Conservation (phyloP, 2,888 invertebrate species). For the Latheticus oryzae region DNA sequence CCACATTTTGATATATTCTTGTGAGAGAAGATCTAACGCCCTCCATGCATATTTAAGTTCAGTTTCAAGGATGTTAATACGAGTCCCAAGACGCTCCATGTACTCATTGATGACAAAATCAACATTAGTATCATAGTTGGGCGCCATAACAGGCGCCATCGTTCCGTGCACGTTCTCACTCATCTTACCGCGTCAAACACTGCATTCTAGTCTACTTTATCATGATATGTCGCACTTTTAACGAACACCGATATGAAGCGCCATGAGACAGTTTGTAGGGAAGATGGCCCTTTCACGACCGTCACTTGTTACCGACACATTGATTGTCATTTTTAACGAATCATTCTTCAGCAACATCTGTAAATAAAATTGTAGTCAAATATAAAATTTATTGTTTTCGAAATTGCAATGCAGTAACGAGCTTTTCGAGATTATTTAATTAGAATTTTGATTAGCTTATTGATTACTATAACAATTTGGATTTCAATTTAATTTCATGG, state of each 20-base stretch:
- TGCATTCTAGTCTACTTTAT: slow-evolving; percentile 42
- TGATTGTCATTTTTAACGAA: slow-evolving; percentile 23
- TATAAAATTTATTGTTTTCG: not conserved
- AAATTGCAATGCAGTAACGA: not conserved
- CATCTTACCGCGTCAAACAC: slow-evolving; percentile 50
- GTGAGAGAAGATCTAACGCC: slow-evolving; percentile 88
- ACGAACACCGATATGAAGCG: not conserved
- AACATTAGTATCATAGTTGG: slow-evolving; percentile 64
- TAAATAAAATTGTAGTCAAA: slow-evolving; percentile 35
- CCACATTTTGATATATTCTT: slow-evolving; percentile 96
- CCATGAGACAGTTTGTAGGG: slow-evolving; percentile 49
- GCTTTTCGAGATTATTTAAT: not conserved
- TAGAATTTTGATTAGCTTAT: not conserved
- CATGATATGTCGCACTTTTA: slow-evolving; percentile 51
- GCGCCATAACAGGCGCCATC: slow-evolving; percentile 59
- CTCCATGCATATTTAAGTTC: slow-evolving; percentile 94
- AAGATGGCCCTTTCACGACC: slow-evolving; percentile 59
- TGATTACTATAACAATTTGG: not conserved
- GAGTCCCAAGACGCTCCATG: slow-evolving; percentile 89
- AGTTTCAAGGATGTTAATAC: slow-evolving; percentile 88
- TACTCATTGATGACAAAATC: slow-evolving; percentile 89
- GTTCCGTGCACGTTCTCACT: slow-evolving; percentile 54
- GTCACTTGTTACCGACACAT: slow-evolving; percentile 52
- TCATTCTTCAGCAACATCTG: slow-evolving; percentile 45
- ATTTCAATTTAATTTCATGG: too few species aligned